Evolutionary conservation across 2,113 vertebrate species (phyloP).

Genomic region (Grus americana): DNA sequence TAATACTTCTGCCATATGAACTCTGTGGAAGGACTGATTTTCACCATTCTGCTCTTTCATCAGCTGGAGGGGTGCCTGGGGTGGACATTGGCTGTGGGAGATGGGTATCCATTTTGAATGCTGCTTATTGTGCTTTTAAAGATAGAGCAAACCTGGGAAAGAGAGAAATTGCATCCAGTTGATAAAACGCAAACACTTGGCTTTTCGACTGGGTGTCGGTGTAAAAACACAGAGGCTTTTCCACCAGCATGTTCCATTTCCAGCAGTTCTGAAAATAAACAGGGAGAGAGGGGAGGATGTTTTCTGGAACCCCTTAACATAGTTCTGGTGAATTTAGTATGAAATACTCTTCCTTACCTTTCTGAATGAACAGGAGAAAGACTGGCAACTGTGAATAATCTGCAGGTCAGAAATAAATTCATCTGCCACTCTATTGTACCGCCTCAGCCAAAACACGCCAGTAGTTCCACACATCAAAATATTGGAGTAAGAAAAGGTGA

Average conservation of each 20-base stretch:
- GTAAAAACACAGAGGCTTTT: neutral
- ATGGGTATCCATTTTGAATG: neutral
- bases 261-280: neutral
- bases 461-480: neutral
- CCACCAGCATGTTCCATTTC: neutral
- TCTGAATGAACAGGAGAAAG: neutral
- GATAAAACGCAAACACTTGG: neutral
- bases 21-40: neutral
- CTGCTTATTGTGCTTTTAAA: neutral
- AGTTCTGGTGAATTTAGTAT: neutral
- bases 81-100: neutral
- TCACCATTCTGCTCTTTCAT: neutral
- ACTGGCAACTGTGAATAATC: constrained; percentile 6
- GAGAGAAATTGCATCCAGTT: neutral
- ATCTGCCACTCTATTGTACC: neutral
- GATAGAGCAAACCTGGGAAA: neutral
- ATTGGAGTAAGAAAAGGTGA: neutral
- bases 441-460: neutral
- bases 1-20: neutral
- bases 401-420: constrained; percentile 13
- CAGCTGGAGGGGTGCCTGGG: neutral
- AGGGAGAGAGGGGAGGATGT: neutral
- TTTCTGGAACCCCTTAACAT: neutral
- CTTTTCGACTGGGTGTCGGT: neutral
- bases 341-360: neutral